These are phyloP conservation scores for Drosophila leonis DNA, from an alignment of 2,888 invertebrate species.

Conservation along the genomic window DNA sequence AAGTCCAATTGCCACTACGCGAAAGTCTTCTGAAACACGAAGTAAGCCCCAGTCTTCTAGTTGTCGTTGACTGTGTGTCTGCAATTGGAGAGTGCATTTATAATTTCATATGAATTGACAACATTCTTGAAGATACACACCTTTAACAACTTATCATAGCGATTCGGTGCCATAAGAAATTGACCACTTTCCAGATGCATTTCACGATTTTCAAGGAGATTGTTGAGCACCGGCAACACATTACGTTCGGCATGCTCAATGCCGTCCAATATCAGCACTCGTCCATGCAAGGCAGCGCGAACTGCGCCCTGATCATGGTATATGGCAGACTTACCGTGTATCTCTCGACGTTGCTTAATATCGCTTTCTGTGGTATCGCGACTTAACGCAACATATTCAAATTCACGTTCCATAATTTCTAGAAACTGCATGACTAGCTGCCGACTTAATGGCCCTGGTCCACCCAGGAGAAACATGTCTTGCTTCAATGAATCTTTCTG, in stretches of 20 bases:
- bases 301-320: constrained; percentile 99
- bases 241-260: constrained; percentile 99
- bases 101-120: neutral
- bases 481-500: constrained; percentile 97
- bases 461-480: constrained; percentile 97
- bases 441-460: constrained; percentile 93
- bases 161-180: constrained; percentile 94
- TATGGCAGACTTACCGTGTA: constrained; percentile 93
- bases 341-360: constrained; percentile 97
- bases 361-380: constrained; percentile 99
- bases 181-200: constrained; percentile 99
- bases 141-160: constrained; percentile 95
- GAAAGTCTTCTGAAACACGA: constrained; percentile 95
- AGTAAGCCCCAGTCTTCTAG: constrained; percentile 95
- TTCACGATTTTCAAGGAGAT: constrained; percentile 97
- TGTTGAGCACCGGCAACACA: constrained; percentile 97
- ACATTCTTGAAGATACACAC: constrained; percentile 85
- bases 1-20: constrained; percentile 96
- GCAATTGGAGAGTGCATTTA: neutral
- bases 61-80: constrained; percentile 93
- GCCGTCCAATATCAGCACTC: constrained; percentile 96
- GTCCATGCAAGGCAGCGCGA: constrained; percentile 93
- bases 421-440: constrained; percentile 94
- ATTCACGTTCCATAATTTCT: constrained; percentile 94
- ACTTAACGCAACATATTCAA: constrained; percentile 97